Evolutionary conservation across 2,797 vertebrate genomes (phyloP), one percentile per base, ranked within the genome.

Genomic region (Morus bassanus): DNA sequence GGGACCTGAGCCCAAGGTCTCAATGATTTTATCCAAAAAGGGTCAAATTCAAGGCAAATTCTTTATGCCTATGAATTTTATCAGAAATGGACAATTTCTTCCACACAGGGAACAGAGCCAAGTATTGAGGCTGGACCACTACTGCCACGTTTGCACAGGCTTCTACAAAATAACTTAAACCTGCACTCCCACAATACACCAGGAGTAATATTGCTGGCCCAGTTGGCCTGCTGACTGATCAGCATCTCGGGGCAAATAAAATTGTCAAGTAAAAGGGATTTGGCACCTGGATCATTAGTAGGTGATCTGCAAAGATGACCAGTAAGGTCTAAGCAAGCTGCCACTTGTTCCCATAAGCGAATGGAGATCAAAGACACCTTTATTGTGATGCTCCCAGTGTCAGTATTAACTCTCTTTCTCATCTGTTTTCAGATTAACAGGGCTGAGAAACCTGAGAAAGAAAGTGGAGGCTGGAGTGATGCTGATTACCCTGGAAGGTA

Each of bases 371-470:
- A 77, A 72, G 59, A 25, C 31, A 37, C 45, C 31, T 78, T 76
- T 84, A 93, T 54, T 51, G 30, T 12, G 59, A 77, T 73, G 35
- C 10, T 92, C 65, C 50, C 30, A 10, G 54, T 81, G 76, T 94
- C 85, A 72, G 50, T 69, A 46, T 94, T 90, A 91, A 94, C 69
- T 95, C 54, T 48, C 43, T 91, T 73, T 87, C 87, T 93, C 72
- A 75, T 95, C 89, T 80, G 31, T 91, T 93, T 94, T 89, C 89
- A 89, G 41, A 86, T 51, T 76, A 89, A 84, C 18, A 37, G 43
- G 24, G 84, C 41, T 41, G 51, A 79, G 59, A 86, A 89, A 76
- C n/a, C n/a, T 1, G 1, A 35, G 64, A 10, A 60, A 68, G 25
- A 43, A 64, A 35, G 46, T 4, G 33, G 75, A 78, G 50, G 48